A percentile compares a stretch with the other conserved stretches of the same genome.
Evolutionary conservation across 2,888 invertebrate species (phyloP).

Genomic region (Drosophila birchii): DNA sequence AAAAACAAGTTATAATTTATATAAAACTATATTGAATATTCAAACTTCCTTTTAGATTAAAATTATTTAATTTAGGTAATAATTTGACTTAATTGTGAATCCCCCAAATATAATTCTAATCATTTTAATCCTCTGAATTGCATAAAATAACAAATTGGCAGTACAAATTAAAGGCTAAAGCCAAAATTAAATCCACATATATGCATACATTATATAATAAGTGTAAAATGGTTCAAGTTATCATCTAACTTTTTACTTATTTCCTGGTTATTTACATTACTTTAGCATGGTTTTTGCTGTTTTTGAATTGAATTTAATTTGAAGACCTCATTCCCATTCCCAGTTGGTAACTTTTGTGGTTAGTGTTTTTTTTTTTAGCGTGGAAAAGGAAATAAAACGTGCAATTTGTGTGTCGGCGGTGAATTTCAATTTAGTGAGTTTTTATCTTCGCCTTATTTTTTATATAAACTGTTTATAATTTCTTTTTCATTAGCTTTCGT

Average conservation of each 20-base stretch:
- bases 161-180: background rate
- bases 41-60: background rate
- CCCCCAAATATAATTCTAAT: slow-evolving; percentile 1
- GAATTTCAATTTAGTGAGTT: slow-evolving; percentile 52
- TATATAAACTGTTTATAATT: slow-evolving; percentile 80
- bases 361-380: slow-evolving; percentile 26
- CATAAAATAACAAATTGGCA: background rate
- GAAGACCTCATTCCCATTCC: slow-evolving; percentile 52
- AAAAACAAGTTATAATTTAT: background rate
- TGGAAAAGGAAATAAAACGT: slow-evolving; percentile 78
- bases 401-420: slow-evolving; percentile 69
- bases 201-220: slow-evolving; percentile 24
- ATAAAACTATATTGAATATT: background rate
- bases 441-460: slow-evolving; percentile 45
- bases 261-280: slow-evolving; percentile 37
- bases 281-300: slow-evolving; percentile 41
- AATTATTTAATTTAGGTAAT: background rate
- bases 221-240: slow-evolving; percentile 19
- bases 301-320: slow-evolving; percentile 48
- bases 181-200: slow-evolving; percentile 1
- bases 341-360: slow-evolving; percentile 38
- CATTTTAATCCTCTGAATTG: background rate
- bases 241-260: slow-evolving; percentile 18
- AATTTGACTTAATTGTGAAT: background rate
- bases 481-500: slow-evolving; percentile 73